Percentiles rank a stretch among this genome's conserved stretches.
Conservation (phyloP, 2,888 invertebrate genomes). For the Chaitophorus viminalis region DNA sequence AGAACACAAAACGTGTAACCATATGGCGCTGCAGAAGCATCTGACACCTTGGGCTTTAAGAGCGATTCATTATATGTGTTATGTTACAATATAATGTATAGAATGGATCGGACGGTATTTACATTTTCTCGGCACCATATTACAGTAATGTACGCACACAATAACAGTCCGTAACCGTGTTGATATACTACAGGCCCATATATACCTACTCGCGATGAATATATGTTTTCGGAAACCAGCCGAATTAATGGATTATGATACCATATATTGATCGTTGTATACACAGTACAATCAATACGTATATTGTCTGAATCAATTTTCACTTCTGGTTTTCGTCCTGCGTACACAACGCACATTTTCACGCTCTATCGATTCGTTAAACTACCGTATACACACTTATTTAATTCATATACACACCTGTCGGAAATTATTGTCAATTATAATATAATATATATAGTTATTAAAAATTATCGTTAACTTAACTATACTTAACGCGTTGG, state of each 20-base stretch:
- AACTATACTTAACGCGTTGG: too few species aligned
- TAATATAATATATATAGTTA: too few species aligned
- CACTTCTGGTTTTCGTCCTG: neutral
- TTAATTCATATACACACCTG: too few species aligned
- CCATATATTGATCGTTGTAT: neutral
- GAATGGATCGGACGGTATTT: neutral
- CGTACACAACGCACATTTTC: neutral
- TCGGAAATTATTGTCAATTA: neutral
- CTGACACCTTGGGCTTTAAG: neutral
- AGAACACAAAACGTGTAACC: neutral
- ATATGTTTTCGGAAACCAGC: slow-evolving; percentile 29
- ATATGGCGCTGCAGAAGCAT: neutral
- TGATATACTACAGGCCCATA: too few species aligned
- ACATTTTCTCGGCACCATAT: neutral
- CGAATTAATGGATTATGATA: slow-evolving; percentile 7
- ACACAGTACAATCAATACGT: neutral
- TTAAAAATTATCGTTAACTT: neutral
- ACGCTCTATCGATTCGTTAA: neutral
- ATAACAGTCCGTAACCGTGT: too few species aligned
- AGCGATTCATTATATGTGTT: neutral
- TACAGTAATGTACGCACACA: neutral
- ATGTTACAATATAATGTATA: slow-evolving; percentile 23
- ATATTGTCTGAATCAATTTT: neutral
- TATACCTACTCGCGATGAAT: neutral
- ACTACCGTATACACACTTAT: neutral